Evolutionary conservation across 2,888 invertebrate genomes (phyloP), one percentile per base, ranked within the genome.

Genomic region (Megaustenia siamemsis): DNA sequence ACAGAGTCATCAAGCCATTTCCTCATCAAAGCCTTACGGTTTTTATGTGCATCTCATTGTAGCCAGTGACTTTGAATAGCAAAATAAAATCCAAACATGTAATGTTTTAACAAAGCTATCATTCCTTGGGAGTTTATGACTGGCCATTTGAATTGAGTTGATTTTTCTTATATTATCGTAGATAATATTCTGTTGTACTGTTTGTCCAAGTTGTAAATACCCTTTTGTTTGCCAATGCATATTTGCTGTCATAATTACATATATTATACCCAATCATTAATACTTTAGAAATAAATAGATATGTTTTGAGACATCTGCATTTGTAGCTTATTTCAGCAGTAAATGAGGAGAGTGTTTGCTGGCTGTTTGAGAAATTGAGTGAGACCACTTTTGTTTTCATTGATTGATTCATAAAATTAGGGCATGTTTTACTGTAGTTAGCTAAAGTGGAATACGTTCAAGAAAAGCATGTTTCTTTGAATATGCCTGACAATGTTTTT

Each of bases 261-360:
- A 35, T 53, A 49, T 21, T 76, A 21, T 76, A 76, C 12, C 56
- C 75, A 76, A 56, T 21, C 56, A 56, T 56, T 76, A 35, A 49
- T 76, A 76, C 56, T 35, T 49, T 76, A 76, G 75, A 53, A 76
- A 76, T 76, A 76, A 76, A 76, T 76, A 76, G 75, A 76, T 24
- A 76, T 76, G 75, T 53, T 76, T 76, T 76, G 35, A 49, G 56
- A 76, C 32, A 53, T 28, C 5, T 32, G 1, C 21, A 35, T 35
- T 49, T 76, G 32, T 56, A 45, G 4, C 28, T 49, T 45, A 28
- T 73, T 49, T 28, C 10, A 45, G 4, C 24, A 4, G 0, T 24
- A 69, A 21, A 40, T 69, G 40, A 40, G 28, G 63, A 28, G 63
- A 28, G n/a, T 63, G n/a, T 10, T 8, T n/a, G 63, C 28, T 63